Evolutionary conservation across 2,113 vertebrate genomes (phyloP).

Genomic region (Entelurus aequoreus): DNA sequence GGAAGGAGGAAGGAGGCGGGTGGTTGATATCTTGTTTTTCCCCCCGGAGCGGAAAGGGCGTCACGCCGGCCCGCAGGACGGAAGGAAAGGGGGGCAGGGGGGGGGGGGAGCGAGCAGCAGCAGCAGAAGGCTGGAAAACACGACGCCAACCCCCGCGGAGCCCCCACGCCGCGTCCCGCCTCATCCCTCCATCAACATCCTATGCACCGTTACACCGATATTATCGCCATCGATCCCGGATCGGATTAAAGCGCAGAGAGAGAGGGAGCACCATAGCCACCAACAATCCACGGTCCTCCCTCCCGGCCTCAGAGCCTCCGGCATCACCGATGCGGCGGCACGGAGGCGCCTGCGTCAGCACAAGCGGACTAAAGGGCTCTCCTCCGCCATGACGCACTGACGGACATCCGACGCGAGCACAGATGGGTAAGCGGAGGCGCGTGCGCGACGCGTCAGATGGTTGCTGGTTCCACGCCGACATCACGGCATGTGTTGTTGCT

Average conservation of each 20-base stretch:
- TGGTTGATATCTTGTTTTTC: conserved; percentile 12
- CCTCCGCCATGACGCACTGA: conserved; percentile 61
- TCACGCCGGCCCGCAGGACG: conserved; percentile 32
- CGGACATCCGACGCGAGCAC: conserved; percentile 59
- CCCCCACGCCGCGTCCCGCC: conserved; percentile 17
- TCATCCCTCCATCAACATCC: conserved; percentile 40
- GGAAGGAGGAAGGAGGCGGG: not conserved
- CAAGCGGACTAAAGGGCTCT: conserved; percentile 24
- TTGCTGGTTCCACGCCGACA: no score
- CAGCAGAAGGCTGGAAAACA: conserved; percentile 49
- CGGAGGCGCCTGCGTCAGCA: conserved; percentile 33
- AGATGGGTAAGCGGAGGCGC: conserved; percentile 66
- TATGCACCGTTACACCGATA: not conserved
- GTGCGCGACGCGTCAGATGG: conserved; percentile 7
- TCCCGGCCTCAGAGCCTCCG: conserved; percentile 27
- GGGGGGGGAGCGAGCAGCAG: conserved; percentile 9
- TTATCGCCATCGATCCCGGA: no score
- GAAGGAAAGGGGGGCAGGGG: conserved; percentile 1
- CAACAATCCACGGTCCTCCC: not conserved
- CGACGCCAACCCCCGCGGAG: conserved; percentile 32
- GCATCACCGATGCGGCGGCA: conserved; percentile 52
- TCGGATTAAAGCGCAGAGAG: not conserved
- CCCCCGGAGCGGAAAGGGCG: conserved; percentile 48
- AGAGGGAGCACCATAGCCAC: conserved; percentile 23
- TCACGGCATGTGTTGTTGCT: no score